A percentile compares a stretch with the other conserved stretches of the same genome.
Evolutionary conservation across 1,140 invertebrate genomes (phyloP).

Genomic region (Ylistrum balloti): DNA sequence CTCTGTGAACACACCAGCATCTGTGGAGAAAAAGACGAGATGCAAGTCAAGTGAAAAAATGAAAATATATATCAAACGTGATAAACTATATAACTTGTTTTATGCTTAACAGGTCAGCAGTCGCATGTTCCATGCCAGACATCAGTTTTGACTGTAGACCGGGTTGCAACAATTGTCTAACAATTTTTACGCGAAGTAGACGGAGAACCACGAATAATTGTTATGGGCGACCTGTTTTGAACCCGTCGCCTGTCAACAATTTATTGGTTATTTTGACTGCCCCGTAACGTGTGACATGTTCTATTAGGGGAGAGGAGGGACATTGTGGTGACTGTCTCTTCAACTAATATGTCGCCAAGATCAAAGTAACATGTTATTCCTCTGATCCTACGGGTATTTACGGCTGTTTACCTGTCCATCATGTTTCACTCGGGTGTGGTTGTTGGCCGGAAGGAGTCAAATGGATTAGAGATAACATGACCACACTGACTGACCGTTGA

Average conservation of each 20-base stretch:
- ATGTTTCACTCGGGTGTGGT: background rate
- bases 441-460: background rate
- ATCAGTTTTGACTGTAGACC: too few relatives aligned
- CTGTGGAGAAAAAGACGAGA: conserved; percentile 40
- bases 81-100: too few relatives aligned
- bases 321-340: background rate
- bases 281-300: too few relatives aligned
- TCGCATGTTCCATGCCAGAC: too few relatives aligned
- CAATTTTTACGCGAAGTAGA: too few relatives aligned
- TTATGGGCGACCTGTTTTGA: background rate
- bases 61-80: too few relatives aligned
- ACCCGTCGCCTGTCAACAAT: background rate
- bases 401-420: background rate
- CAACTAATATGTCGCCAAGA: background rate
- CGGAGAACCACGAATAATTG: too few relatives aligned
- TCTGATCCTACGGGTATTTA: background rate
- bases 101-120: too few relatives aligned
- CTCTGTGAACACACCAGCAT: conserved; percentile 61
- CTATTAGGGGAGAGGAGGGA: background rate
- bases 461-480: background rate
- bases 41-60: background rate
- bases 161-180: too few relatives aligned
- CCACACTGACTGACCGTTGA: background rate
- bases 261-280: too few relatives aligned
- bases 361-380: background rate